A percentile compares a stretch with the other conserved stretches of the same genome.
Conservation (phyloP, 2,797 vertebrate species). For the Percopsis omiscomaycus region DNA sequence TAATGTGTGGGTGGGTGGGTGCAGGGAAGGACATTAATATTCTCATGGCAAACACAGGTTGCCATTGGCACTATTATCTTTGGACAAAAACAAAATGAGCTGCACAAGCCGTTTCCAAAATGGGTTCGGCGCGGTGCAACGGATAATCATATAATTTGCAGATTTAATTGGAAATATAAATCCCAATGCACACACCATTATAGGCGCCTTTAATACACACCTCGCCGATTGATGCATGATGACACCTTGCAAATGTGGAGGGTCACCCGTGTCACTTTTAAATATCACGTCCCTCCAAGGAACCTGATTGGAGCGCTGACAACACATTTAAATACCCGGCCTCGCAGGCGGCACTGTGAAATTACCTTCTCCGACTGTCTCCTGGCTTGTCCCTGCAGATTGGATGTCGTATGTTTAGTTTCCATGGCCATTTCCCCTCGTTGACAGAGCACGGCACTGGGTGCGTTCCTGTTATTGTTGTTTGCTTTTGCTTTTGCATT, state of each 20-base stretch:
- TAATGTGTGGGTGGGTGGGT: conserved; percentile 31
- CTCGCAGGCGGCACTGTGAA: conserved; percentile 52
- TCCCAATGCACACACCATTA: conserved; percentile 78
- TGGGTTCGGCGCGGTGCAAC: conserved; percentile 67
- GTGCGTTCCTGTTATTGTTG: conserved; percentile 38
- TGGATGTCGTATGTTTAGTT: conserved; percentile 52
- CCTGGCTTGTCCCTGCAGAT: conserved; percentile 52
- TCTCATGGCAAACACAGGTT: conserved; percentile 61
- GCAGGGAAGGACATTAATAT: conserved; percentile 67
- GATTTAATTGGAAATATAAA: conserved; percentile 86
- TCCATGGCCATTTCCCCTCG: conserved; percentile 57
- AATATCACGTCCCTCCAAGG: conserved; percentile 78
- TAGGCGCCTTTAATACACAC: conserved; percentile 74
- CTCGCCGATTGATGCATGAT: conserved; percentile 77
- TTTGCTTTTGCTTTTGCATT: conserved; percentile 23
- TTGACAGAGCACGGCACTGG: conserved; percentile 55
- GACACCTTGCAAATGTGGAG: conserved; percentile 78
- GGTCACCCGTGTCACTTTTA: conserved; percentile 80
- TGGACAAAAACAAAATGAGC: conserved; percentile 67
- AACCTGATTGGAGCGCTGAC: conserved; percentile 70
- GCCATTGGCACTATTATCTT: conserved; percentile 76
- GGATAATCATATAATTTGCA: conserved; percentile 84
- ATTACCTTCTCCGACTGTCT: conserved; percentile 66
- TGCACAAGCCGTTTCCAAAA: conserved; percentile 74
- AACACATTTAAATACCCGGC: conserved; percentile 74